Base-by-base conservation (phyloP, 2,113 vertebrate species). In the Sander lucioperca region DNA sequence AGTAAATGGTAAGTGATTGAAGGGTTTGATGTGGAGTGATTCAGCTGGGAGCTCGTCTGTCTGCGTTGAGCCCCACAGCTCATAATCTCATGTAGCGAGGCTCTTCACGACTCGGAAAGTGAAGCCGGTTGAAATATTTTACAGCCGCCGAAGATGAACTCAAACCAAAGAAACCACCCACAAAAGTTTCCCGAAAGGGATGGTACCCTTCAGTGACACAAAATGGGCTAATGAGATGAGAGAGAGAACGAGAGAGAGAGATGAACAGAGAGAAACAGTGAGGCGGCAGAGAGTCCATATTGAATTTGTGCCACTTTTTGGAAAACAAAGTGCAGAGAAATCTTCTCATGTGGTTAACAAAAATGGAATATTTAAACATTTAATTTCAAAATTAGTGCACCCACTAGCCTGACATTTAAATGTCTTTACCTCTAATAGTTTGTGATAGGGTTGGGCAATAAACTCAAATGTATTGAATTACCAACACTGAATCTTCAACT, bases 1-100 rank as follows among this genome's bases (percentile, higher is more conserved):
- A 88, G 91, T 94, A 93, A 93, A 92, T 89, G 88, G 85, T 66
- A 86, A 91, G 89, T 92, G 94, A 93, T 89, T 92, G 91, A 92
- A 85, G 88, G 92, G 93, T 89, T 93, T 93, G 93, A 94, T 93
- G 89, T 93, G 82, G 54, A 75, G 84, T 51, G 86, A 92, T 91
- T 92, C 93, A 91, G 85, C 86, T 90, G 93, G 92, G 92, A 93
- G 77, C 88, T 84, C 54, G 86, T 79, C 88, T 91, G 92, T 80
- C 90, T 91, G 89, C 59, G 54, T 83, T 45, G 83, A 86, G 86
- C 87, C 77, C 86, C 77, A 63, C 84, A 79, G 78, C 90, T 89
- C 90, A 82, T 84, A 70, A 89, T 91, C 87, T 91, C 81, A 36
- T 75, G 82, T 73, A 88, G 84, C 19, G 81, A 73, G 76, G 66